These are phyloP conservation scores for Philopedon plagiatum DNA, from an alignment of 2,888 invertebrate species.

Conservation along the genomic window DNA sequence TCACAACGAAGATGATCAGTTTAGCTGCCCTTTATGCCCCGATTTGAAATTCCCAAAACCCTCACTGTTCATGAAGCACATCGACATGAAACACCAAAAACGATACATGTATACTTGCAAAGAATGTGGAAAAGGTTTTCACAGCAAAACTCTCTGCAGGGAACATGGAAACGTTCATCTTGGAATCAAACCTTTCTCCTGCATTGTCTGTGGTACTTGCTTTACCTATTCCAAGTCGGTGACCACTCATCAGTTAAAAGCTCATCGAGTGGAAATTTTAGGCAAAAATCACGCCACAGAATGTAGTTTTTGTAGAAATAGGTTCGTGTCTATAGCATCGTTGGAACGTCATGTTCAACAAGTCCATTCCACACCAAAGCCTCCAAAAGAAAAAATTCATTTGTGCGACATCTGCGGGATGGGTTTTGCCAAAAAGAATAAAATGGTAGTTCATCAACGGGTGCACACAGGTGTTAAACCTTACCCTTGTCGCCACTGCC, in stretches of 20 bases:
- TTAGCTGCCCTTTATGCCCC: slow-evolving; percentile 62
- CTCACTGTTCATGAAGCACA: slow-evolving; percentile 61
- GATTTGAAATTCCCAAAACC: slow-evolving; percentile 58
- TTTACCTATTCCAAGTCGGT: slow-evolving; percentile 69
- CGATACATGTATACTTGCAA: slow-evolving; percentile 71
- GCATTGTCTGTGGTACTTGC: slow-evolving; percentile 71
- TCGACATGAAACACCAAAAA: slow-evolving; percentile 63
- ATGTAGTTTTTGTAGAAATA: slow-evolving; percentile 62
- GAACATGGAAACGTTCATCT: slow-evolving; percentile 73
- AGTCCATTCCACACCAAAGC: slow-evolving; percentile 58
- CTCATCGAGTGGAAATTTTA: slow-evolving; percentile 65
- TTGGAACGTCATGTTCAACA: slow-evolving; percentile 69
- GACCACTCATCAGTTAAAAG: slow-evolving; percentile 61
- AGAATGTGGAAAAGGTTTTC: slow-evolving; percentile 72
- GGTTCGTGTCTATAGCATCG: slow-evolving; percentile 61
- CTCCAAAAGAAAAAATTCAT: slow-evolving; percentile 57
- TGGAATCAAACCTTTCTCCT: slow-evolving; percentile 70
- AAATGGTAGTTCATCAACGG: slow-evolving; percentile 59
- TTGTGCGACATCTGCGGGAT: slow-evolving; percentile 64
- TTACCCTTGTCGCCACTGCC: slow-evolving; percentile 59
- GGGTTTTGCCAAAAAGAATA: slow-evolving; percentile 59
- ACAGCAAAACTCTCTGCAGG: slow-evolving; percentile 70
- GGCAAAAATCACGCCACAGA: slow-evolving; percentile 68
- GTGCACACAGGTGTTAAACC: slow-evolving; percentile 62
- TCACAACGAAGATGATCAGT: slow-evolving; percentile 61